These are phyloP conservation scores for Eupithecia subumbrata DNA, from an alignment of 2,888 invertebrate genomes.

Conservation along the genomic window DNA sequence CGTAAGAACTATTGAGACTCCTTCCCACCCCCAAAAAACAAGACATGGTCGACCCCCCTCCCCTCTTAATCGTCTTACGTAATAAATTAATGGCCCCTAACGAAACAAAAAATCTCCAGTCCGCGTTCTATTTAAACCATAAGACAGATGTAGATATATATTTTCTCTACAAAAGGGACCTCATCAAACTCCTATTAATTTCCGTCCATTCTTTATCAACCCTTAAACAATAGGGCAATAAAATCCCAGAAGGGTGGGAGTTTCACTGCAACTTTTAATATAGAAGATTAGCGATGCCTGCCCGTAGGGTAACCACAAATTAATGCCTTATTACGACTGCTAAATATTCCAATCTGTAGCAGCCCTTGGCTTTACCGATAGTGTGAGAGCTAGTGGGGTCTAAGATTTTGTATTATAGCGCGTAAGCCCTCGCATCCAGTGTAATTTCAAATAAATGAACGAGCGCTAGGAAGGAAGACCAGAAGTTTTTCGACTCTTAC, in stretches of 20 bases:
- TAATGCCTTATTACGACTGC: constrained; percentile 71
- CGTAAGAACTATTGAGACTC: too few relatives aligned
- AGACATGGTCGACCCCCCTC: too few relatives aligned
- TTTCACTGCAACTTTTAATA: constrained; percentile 57
- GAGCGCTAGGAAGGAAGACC: too few relatives aligned
- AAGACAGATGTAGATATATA: background rate
- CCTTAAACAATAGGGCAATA: constrained; percentile 38
- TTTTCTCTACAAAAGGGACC: constrained; percentile 10
- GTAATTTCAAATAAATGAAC: too few relatives aligned
- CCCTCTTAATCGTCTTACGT: too few relatives aligned
- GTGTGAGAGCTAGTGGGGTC: background rate
- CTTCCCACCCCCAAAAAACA: too few relatives aligned
- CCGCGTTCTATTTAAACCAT: background rate
- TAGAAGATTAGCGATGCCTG: constrained; percentile 57
- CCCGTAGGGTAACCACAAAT: constrained; percentile 62
- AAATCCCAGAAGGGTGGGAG: constrained; percentile 16
- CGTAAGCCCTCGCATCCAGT: too few relatives aligned
- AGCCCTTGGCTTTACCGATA: constrained; percentile 39
- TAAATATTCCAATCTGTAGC: constrained; percentile 55
- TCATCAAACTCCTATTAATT: constrained; percentile 18
- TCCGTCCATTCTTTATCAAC: constrained; percentile 27
- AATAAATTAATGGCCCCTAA: too few relatives aligned
- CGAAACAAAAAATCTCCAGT: background rate
- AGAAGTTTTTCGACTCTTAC: too few relatives aligned
- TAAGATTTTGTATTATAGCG: too few relatives aligned